phyloP scores from a whole-genome alignment of 2,113 vertebrate genomes.

The Ictalurus furcatus region DNA sequence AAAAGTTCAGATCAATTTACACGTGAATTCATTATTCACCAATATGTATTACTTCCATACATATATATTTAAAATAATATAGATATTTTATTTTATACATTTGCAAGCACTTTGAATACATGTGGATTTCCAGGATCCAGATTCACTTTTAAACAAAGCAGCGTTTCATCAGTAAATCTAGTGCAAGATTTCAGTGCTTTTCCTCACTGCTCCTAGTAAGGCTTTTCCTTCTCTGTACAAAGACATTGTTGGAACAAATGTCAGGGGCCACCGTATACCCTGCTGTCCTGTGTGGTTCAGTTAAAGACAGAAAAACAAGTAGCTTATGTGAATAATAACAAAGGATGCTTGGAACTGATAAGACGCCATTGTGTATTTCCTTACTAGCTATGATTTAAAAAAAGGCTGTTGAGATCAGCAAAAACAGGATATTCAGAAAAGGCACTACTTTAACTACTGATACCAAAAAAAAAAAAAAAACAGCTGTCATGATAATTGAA shows the following conservation, averaged over 20 bases:
- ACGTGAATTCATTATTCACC: not conserved
- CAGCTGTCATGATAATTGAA: conserved; percentile 19
- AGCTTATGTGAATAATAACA: conserved; percentile 32
- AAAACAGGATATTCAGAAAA: conserved; percentile 37
- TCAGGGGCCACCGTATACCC: conserved; percentile 7
- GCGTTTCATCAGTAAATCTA: conserved; percentile 21
- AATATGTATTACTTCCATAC: not conserved
- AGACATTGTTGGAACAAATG: conserved; percentile 7
- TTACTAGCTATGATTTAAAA: not conserved
- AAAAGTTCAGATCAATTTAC: not conserved
- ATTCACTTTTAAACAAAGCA: conserved; percentile 15
- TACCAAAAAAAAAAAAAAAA: not conserved
- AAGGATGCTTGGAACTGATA: not conserved
- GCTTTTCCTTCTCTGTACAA: conserved; percentile 22
- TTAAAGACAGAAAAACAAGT: conserved; percentile 9
- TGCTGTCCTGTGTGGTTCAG: conserved; percentile 3
- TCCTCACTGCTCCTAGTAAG: conserved; percentile 9
- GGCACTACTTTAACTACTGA: conserved; percentile 44
- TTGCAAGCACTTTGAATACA: conserved; percentile 10
- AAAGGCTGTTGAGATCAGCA: conserved; percentile 10
- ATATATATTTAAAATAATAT: not conserved
- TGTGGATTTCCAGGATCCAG: conserved; percentile 4
- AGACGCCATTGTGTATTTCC: conserved; percentile 12
- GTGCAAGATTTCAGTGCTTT: conserved; percentile 21
- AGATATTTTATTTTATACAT: not conserved